Base-by-base conservation (phyloP, 2,888 invertebrate species). In the Chrysolina haemoptera region DNA sequence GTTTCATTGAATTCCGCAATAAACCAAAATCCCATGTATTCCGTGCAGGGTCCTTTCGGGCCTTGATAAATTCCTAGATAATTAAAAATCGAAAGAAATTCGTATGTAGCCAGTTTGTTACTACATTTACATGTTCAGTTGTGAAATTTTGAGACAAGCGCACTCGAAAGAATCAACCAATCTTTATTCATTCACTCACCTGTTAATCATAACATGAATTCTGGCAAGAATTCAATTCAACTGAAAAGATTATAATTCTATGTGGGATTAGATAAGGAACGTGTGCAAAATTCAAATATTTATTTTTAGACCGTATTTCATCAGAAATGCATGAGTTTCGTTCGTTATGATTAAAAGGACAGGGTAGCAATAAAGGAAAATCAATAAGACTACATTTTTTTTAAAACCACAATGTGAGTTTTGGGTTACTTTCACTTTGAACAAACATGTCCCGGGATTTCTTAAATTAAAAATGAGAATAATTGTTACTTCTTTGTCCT, bases 221-320 rank as follows among this genome's bases (percentile, higher is more conserved):
- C 14, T 71, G 71, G 71, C 71, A 62, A 11, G n/a, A 67, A 40
- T 67, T 71, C 71, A 71, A 71, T 62, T 46, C 53, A 50, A 65
- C 67, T 66, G 62, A 50, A 62, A 71, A 71, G 20, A 20, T 53
- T 53, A 53, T 53, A 53, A 53, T 53, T 20, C 20, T 53, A 53
- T 53, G 67, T 67, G 62, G 71, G 71, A 67, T 67, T 67, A 48
- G 50, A 48, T 48, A 67, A 66, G 71, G 46, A 71, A 46, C 71
- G 71, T 71, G 71, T 71, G 71, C 71, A 71, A 71, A 71, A 71
- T 50, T 50, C 67, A 48, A 62, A 71, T 62, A 62, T 59, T 27
- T 59, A 59, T 27, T 27, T 59, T 59, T n/a, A 35, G 59, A 22
- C 0, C 22, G 5, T 35, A 35, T 59, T 59, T 59, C 59, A 59